phyloP scores from a whole-genome alignment of 1,140 invertebrate species.

The fruit fly (Drosophila melanogaster) region Release_6_plus_ISO1_MT NT_033779.5:3703001-3703500 shows the following conservation, averaged over 20 bases:
- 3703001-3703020: no score
- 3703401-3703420: no score
- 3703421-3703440: neutral
- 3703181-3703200: slow-evolving; percentile 6
- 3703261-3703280: slow-evolving; percentile 74
- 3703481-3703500: neutral
- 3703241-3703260: slow-evolving; percentile 28
- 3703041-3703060: no score
- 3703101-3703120: neutral
- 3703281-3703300: slow-evolving; percentile 72
- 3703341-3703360: slow-evolving; percentile 55
- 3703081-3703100: no score
- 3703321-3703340: slow-evolving; percentile 52
- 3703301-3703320: slow-evolving; percentile 69
- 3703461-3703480: no score
- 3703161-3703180: slow-evolving; percentile 37
- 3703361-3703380: slow-evolving; percentile 5
- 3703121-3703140: neutral
- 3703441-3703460: no score
- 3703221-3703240: slow-evolving; percentile 29
- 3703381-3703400: neutral
- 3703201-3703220: slow-evolving; percentile 12
- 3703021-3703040: no score
- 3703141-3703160: slow-evolving; percentile 44
- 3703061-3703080: no score